Base-by-base conservation (phyloP, 2,888 invertebrate species). In the Tachina lurida region DNA sequence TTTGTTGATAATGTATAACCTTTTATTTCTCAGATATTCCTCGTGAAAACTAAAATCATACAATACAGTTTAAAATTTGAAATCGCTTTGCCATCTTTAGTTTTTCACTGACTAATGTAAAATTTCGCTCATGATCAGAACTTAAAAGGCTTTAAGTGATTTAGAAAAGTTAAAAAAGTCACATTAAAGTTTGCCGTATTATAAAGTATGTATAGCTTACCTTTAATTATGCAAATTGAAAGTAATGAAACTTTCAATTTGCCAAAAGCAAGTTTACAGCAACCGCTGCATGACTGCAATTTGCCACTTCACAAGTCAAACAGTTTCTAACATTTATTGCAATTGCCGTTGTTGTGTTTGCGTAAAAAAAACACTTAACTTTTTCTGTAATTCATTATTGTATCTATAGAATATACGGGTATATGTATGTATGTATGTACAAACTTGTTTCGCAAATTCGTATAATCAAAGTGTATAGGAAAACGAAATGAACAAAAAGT, bases 181-280 rank as follows among this genome's bases (percentile, higher is more conserved):
- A 15, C 31, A 52, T 54, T 56, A 43, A 62, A 49, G 54, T 2
- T 41, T 22, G 56, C 31, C 49, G 22, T n/a, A 19, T 65, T 19
- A 5, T n/a, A 17, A 8, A n/a, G 9, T 22, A 19, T 56, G 9
- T 22, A 39, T 56, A 54, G 58, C 47, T 63, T 68, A 78, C 41
- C 74, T 79, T 76, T 71, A 71, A 79, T 71, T 84, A 79, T 75
- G 75, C 45, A 80, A 84, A 80, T 80, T 79, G 84, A 79, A 84
- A 80, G 60, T 76, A 76, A 84, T 71, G 71, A 79, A 80, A 80
- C 45, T 76, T 52, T 39, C 58, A 15, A 58, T 43, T 70, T 70
- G 62, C 67, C 49, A 45, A 4, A 74, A 62, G 54, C 17, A 43
- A 75, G 1, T 22, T 58, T 31, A 60, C 17, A 39, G 52, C n/a